Conservation (phyloP, 2,797 vertebrate species). For the Clarias pachynema region DNA sequence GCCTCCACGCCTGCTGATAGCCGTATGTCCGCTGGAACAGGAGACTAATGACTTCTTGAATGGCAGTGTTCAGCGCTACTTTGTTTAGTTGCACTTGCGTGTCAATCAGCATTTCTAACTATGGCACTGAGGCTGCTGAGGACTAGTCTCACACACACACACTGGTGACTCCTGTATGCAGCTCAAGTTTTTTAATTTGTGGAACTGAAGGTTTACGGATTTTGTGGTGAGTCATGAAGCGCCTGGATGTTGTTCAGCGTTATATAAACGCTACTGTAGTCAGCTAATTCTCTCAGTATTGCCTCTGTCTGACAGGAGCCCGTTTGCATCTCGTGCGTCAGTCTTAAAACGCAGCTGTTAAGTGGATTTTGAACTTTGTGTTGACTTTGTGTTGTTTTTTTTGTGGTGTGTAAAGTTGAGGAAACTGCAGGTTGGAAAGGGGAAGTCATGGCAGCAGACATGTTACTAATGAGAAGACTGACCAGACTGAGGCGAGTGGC, state of each 20-base stretch:
- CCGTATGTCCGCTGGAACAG: not conserved
- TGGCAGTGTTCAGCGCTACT: not conserved
- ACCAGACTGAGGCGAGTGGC: constrained; percentile 63
- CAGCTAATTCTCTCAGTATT: not conserved
- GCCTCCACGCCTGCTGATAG: constrained; percentile 24
- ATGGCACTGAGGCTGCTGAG: constrained; percentile 21
- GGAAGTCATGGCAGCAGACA: constrained; percentile 65
- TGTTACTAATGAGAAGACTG: constrained; percentile 64
- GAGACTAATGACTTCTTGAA: constrained; percentile 15
- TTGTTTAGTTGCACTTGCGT: constrained; percentile 16
- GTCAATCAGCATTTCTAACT: constrained; percentile 4
- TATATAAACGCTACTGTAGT: not conserved
- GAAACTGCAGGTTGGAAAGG: constrained; percentile 48
- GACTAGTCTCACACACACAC: not conserved
- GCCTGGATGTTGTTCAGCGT: not conserved
- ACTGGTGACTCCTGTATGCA: not conserved
- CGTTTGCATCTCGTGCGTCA: not conserved
- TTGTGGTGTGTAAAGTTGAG: not conserved
- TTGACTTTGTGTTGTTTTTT: not conserved
- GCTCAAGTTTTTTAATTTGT: not conserved
- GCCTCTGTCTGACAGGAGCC: not conserved
- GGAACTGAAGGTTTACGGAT: not conserved
- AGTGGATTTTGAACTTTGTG: not conserved
- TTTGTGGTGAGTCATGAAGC: constrained; percentile 23
- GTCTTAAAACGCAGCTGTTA: not conserved